phyloP scores from a whole-genome alignment of 2,797 vertebrate genomes.

The Pachyuromys duprasi region DNA sequence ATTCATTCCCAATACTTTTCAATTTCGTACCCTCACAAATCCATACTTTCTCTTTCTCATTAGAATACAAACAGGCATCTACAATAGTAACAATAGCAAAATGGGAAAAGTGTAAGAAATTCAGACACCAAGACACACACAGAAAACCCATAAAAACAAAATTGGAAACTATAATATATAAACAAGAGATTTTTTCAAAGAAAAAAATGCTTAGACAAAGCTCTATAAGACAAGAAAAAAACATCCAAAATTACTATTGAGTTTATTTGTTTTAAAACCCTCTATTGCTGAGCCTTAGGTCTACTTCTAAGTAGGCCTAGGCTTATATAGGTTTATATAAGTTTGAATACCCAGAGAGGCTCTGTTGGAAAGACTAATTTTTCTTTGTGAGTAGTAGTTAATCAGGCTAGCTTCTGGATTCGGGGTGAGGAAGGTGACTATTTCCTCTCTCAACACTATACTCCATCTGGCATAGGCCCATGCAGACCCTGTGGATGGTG shows the following conservation, averaged over 20 bases:
- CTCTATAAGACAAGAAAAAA: neutral
- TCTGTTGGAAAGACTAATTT: neutral
- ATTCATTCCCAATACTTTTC: too few relatives aligned
- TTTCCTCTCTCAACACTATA: neutral
- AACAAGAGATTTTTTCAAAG: too few relatives aligned
- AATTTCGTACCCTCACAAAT: neutral
- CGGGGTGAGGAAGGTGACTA: neutral
- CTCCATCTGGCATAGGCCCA: neutral
- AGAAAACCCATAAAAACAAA: neutral
- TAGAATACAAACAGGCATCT: neutral
- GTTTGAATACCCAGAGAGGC: neutral
- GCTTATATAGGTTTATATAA: too few relatives aligned
- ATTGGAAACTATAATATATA: neutral
- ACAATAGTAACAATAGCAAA: neutral
- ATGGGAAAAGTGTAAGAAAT: neutral
- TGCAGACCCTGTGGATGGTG: neutral
- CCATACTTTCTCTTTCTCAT: neutral
- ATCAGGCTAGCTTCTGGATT: neutral
- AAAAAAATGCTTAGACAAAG: neutral
- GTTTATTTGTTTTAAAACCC: neutral
- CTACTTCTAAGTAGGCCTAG: too few relatives aligned
- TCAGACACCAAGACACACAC: neutral
- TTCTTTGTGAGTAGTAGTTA: neutral
- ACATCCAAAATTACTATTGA: too few relatives aligned
- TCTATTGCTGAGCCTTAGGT: neutral